These are phyloP conservation scores for Conus canariensis DNA, from an alignment of 2,888 invertebrate species.

Conservation along the genomic window DNA sequence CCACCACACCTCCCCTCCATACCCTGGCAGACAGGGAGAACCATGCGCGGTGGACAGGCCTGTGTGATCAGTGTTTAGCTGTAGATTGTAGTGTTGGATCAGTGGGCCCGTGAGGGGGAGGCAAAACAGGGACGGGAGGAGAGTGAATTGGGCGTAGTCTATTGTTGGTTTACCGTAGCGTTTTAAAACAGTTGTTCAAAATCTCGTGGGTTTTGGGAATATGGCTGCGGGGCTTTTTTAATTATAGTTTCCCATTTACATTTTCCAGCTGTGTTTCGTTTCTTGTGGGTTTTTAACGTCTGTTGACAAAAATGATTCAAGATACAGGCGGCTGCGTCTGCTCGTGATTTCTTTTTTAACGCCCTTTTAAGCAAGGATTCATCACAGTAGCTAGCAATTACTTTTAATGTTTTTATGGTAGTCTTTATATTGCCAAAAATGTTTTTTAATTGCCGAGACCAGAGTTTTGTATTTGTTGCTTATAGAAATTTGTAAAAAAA, in stretches of 20 bases:
- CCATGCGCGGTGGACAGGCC: background rate
- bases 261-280: background rate
- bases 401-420: no score
- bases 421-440: background rate
- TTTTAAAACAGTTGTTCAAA: no score
- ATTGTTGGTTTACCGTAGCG: background rate
- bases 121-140: background rate
- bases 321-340: no score
- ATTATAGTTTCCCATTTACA: background rate
- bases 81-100: background rate
- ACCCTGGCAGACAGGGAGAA: background rate
- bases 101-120: background rate
- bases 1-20: background rate
- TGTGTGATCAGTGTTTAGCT: background rate
- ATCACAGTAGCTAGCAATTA: background rate
- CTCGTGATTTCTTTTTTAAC: background rate
- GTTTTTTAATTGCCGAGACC: background rate
- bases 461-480: background rate
- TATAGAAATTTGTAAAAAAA: background rate
- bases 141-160: background rate
- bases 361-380: background rate
- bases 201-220: background rate
- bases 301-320: background rate
- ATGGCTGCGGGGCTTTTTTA: background rate
- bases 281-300: background rate